These are phyloP conservation scores for Gymnorhina tibicen DNA, from an alignment of 2,113 vertebrate genomes.

Conservation along the genomic window DNA sequence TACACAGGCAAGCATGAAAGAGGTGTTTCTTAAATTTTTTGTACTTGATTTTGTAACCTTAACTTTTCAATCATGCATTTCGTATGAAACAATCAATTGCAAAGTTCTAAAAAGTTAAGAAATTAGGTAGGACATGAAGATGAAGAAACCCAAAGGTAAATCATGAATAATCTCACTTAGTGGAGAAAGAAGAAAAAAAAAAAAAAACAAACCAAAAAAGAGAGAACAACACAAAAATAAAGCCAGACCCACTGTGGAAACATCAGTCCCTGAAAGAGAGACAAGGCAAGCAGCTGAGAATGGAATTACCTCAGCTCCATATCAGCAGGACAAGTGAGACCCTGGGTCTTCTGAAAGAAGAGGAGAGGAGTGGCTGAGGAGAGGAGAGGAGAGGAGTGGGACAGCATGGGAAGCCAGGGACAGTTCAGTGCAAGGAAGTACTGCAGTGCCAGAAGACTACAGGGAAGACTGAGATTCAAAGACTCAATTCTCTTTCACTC, in stretches of 20 bases:
- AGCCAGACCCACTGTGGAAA: not conserved
- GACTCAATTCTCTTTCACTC: not conserved
- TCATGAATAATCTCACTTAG: not conserved
- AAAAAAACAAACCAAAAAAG: too few species aligned
- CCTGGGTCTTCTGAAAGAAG: not conserved
- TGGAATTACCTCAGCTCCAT: not conserved
- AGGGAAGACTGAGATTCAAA: not conserved
- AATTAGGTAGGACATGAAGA: not conserved
- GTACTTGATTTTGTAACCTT: not conserved
- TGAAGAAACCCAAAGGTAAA: not conserved
- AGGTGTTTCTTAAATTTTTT: not conserved
- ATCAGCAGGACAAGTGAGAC: not conserved
- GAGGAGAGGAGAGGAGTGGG: not conserved
- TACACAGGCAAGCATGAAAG: not conserved
- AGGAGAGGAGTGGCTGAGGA: not conserved
- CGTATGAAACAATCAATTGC: not conserved
- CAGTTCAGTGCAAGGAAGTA: not conserved
- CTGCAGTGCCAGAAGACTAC: not conserved
- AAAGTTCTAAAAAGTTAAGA: not conserved
- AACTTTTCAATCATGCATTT: not conserved
- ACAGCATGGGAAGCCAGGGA: not conserved
- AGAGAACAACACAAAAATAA: not conserved
- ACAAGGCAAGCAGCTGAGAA: not conserved
- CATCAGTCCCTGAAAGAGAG: not conserved
- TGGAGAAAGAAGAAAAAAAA: not conserved